Evolutionary conservation across 2,888 invertebrate species (phyloP).

Genomic region (Saturnia japonica): DNA sequence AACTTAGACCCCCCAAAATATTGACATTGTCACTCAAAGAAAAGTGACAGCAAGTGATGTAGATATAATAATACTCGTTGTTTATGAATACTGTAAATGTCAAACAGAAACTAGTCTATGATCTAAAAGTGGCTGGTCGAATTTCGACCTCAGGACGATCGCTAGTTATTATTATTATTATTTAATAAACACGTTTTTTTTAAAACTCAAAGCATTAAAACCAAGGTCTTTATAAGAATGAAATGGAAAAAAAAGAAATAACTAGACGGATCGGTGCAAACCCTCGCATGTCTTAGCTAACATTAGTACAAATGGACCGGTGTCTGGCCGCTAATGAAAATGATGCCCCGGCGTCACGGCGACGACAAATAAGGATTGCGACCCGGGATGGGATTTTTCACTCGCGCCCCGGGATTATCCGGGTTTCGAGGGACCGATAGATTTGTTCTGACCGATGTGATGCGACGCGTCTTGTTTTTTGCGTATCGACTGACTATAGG

Average conservation of each 20-base stretch:
- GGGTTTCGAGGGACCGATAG: slow-evolving; percentile 41
- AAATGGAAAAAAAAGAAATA: background rate
- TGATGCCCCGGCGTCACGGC: slow-evolving; percentile 55
- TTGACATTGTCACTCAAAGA: no score
- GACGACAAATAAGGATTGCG: slow-evolving; percentile 61
- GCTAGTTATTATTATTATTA: no score
- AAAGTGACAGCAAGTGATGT: no score
- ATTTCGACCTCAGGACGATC: no score
- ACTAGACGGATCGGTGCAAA: background rate
- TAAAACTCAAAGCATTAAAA: no score
- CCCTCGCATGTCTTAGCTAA: slow-evolving; percentile 25
- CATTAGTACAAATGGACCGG: slow-evolving; percentile 67
- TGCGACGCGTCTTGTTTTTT: background rate
- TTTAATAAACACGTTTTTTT: no score
- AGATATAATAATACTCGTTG: no score
- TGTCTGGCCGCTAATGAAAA: slow-evolving; percentile 63
- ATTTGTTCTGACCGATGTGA: slow-evolving; percentile 24
- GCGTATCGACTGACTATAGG: background rate
- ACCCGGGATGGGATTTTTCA: slow-evolving; percentile 47
- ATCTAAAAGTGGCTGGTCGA: no score
- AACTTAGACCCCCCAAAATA: no score
- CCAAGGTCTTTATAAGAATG: no score
- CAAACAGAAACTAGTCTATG: no score
- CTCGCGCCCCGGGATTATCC: slow-evolving; percentile 40
- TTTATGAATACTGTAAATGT: no score